These are phyloP conservation scores for Brachionus paranguensis DNA, from an alignment of 1,140 invertebrate genomes.

Conservation along the genomic window DNA sequence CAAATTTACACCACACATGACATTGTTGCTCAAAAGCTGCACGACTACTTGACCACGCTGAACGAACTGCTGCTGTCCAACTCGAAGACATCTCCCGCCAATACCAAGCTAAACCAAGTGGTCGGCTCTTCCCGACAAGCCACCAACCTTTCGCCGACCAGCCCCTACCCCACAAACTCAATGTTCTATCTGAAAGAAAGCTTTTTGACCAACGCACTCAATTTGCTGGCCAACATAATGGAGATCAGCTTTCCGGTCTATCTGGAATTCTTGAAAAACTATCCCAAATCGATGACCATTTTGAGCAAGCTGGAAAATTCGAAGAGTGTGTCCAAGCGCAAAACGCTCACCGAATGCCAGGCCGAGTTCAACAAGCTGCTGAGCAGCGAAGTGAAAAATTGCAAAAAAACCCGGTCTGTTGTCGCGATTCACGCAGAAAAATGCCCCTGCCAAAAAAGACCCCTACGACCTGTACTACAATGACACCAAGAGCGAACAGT, in stretches of 20 bases:
- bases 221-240: conserved; percentile 32
- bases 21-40: conserved; percentile 26
- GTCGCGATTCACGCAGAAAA: not conserved
- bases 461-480: conserved; percentile 32
- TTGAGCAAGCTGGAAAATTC: conserved; percentile 12
- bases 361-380: not conserved
- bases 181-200: not conserved
- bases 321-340: not conserved
- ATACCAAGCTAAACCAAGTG: not conserved
- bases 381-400: not conserved
- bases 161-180: not conserved
- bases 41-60: conserved; percentile 12
- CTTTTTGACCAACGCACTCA: conserved; percentile 29
- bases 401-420: not conserved
- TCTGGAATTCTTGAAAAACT: conserved; percentile 37
- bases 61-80: not conserved
- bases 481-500: not conserved
- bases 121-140: not conserved
- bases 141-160: not conserved
- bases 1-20: conserved; percentile 29
- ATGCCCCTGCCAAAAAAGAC: not conserved
- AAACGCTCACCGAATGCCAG: not conserved
- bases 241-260: conserved; percentile 37
- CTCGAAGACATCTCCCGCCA: not conserved
- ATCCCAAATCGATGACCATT: conserved; percentile 36